Base-by-base conservation (phyloP, 1,140 invertebrate species). In the Tachypleus tridentatus region DNA sequence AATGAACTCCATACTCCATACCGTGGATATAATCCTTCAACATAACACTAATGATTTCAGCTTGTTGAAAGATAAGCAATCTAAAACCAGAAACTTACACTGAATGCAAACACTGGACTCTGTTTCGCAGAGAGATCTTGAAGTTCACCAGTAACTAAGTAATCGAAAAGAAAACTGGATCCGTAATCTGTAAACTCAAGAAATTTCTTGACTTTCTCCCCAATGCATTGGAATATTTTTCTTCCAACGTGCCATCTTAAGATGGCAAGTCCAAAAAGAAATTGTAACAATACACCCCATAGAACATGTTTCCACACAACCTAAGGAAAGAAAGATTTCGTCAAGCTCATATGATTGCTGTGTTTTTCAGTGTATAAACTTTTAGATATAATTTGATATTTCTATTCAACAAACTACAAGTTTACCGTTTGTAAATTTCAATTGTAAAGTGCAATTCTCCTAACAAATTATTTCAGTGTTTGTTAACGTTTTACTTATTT, bases 161-260 rank as follows among this genome's bases (percentile, higher is more conserved):
- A 80, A 0, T 91, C 91, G 74, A 91, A 98, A 0, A 96, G 86
- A 73, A 98, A 96, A 3, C 74, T 78, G 0, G 91, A 85, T 0
- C 94, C 95, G 2, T 81, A 79, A 63, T 86, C 81, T 0, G 88
- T 83, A 73, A 87, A 93, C 3, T 81, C 78, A 11, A 98, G 76
- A 73, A 98, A 97, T 0, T 81, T 83, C 9, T 85, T 82, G 3
- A 85, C 76, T 67, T 82, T 72, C 65, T 87, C 78, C 3, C 91
- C 88, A 54, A 94, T 73, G 73, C 91, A 96, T 66, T 86, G 75
- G 64, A 97, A 87, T n/a, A 91, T 83, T 0, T 79, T 73, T 60
- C 87, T 80, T 0, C 95, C 94, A 56, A 84, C 77, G 1, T 82
- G 72, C 86, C 91, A 96, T 69, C 89, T 82, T 60, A 98, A 86